phyloP scores from a whole-genome alignment of 2,888 invertebrate genomes.

The Smittia sp. region DNA sequence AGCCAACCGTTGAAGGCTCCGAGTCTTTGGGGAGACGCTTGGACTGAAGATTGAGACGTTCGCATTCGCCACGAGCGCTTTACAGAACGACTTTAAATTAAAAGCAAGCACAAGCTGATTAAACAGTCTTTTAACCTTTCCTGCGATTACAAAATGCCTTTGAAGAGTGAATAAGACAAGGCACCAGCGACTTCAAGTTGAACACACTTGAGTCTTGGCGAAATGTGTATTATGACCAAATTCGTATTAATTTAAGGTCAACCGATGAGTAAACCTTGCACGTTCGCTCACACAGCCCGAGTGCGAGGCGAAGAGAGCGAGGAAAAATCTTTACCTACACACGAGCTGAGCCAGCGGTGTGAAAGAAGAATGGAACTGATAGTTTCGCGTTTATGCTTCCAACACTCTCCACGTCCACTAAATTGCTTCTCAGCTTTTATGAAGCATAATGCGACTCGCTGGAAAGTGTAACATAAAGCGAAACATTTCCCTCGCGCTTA shows the following conservation, averaged over 20 bases:
- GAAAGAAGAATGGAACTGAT: background rate
- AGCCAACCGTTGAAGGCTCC: too few relatives aligned
- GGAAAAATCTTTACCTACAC: background rate
- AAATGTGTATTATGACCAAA: conserved; percentile 33
- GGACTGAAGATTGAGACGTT: too few relatives aligned
- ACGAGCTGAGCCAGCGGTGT: background rate
- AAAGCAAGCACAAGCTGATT: too few relatives aligned
- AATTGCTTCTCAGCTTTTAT: too few relatives aligned
- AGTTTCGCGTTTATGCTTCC: too few relatives aligned
- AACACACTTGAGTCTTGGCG: conserved; percentile 17
- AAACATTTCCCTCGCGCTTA: background rate
- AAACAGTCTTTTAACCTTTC: background rate
- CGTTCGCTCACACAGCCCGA: background rate
- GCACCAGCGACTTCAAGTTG: background rate
- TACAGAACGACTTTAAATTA: too few relatives aligned
- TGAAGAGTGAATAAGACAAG: background rate
- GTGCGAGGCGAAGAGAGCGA: background rate
- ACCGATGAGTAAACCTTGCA: conserved; percentile 12
- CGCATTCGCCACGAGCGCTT: too few relatives aligned
- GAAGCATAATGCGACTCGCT: background rate
- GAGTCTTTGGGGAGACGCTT: too few relatives aligned
- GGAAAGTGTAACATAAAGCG: conserved; percentile 5
- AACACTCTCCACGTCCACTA: too few relatives aligned
- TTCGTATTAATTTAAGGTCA: conserved; percentile 33
- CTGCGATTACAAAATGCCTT: background rate